Conservation (phyloP, 2,797 vertebrate species). For the Pristis pectinata region DNA sequence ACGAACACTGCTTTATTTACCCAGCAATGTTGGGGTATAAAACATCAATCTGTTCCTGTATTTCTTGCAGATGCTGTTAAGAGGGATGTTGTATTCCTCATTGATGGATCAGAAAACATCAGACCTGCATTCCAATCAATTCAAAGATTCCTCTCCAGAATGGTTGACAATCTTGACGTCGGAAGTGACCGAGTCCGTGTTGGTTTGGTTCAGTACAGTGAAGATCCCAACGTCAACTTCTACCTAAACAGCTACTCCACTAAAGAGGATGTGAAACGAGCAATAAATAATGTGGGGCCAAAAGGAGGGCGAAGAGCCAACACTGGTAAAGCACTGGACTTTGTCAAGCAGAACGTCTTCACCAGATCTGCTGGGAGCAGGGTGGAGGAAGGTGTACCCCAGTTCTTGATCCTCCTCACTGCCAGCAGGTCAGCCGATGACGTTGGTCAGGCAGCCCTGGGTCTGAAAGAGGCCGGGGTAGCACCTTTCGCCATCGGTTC, state of each 20-base stretch:
- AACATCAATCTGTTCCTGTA: background rate
- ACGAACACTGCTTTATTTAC: background rate
- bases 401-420: conserved; percentile 41
- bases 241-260: conserved; percentile 41
- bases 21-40: background rate
- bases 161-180: conserved; percentile 42
- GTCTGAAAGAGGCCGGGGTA: conserved; percentile 70
- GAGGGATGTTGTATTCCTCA: conserved; percentile 44
- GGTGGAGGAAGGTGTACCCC: conserved; percentile 36
- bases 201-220: conserved; percentile 47
- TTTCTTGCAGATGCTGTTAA: conserved; percentile 14
- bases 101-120: conserved; percentile 42
- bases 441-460: conserved; percentile 56
- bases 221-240: conserved; percentile 42
- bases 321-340: conserved; percentile 43
- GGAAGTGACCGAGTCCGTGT: conserved; percentile 42
- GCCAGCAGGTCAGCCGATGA: conserved; percentile 28
- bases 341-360: conserved; percentile 39
- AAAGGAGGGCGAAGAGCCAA: conserved; percentile 49
- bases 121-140: conserved; percentile 40
- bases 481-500: conserved; percentile 70
- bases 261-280: conserved; percentile 41
- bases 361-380: conserved; percentile 40
- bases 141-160: conserved; percentile 38
- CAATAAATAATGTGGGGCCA: conserved; percentile 37